phyloP scores from a whole-genome alignment of 1,140 invertebrate genomes.

The Leguminivora glycinivorella region DNA sequence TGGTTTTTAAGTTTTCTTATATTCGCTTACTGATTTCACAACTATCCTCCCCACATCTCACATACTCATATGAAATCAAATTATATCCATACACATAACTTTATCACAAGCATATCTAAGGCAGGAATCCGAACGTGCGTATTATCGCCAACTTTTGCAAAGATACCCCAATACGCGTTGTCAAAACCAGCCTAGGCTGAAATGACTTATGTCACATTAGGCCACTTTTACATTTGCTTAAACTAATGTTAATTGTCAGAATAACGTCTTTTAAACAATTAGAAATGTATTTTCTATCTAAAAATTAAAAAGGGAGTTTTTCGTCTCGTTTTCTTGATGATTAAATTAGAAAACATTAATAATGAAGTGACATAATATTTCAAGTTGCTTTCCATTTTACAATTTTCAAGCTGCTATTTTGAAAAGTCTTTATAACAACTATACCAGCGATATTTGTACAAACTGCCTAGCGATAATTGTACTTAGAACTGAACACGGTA shows the following conservation, averaged over 20 bases:
- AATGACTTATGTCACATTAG: neutral
- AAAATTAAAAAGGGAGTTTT: too few relatives aligned
- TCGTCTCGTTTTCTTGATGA: too few relatives aligned
- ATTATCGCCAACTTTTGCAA: constrained; percentile 22
- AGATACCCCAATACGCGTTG: constrained; percentile 44
- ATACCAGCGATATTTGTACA: too few relatives aligned
- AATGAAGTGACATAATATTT: too few relatives aligned
- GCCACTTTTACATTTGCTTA: neutral
- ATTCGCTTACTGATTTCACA: neutral
- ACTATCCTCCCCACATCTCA: neutral
- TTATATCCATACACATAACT: constrained; percentile 16
- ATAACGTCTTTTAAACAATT: neutral
- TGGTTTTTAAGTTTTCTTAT: neutral
- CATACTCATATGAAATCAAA: neutral
- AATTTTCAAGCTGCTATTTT: too few relatives aligned
- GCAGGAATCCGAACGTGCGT: constrained; percentile 22
- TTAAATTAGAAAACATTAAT: too few relatives aligned
- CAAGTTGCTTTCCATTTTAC: too few relatives aligned
- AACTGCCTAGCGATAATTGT: too few relatives aligned
- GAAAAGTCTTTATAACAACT: too few relatives aligned
- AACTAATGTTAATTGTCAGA: neutral
- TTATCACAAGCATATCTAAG: neutral
- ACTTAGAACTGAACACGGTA: too few relatives aligned
- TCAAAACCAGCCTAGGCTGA: constrained; percentile 39
- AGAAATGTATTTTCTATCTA: too few relatives aligned